These are phyloP conservation scores for Crotalus viridis DNA, from an alignment of 2,113 vertebrate genomes.

Conservation along the genomic window DNA sequence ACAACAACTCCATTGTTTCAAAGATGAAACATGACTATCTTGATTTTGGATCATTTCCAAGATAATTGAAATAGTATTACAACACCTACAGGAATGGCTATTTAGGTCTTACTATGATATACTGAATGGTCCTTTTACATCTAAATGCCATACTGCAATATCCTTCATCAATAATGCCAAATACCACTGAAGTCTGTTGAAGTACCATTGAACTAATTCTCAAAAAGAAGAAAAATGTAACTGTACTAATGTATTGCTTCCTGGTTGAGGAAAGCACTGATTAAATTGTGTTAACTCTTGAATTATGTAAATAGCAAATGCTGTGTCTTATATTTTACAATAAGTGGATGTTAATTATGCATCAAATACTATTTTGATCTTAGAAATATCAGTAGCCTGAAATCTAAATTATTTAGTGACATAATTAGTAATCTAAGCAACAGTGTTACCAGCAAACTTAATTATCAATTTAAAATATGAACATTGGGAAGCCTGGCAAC, in stretches of 20 bases:
- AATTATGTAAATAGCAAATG: constrained; percentile 5
- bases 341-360: constrained; percentile 10
- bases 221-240: fast-evolving
- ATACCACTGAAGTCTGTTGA: not conserved
- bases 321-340: constrained; percentile 15
- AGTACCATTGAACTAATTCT: not conserved
- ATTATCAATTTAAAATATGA: constrained; percentile 68
- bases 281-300: constrained; percentile 8
- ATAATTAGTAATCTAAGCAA: constrained; percentile 64
- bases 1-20: no score
- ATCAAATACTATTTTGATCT: constrained; percentile 43
- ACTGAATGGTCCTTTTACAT: no score
- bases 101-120: not conserved
- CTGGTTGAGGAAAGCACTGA: constrained; percentile 7
- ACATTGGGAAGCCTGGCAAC: constrained; percentile 61
- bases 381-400: constrained; percentile 51
- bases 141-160: not conserved
- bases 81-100: not conserved
- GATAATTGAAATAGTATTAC: not conserved
- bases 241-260: constrained; percentile 6
- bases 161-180: not conserved
- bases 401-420: constrained; percentile 53
- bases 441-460: constrained; percentile 61
- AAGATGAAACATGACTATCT: no score
- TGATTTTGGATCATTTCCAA: not conserved